Base-by-base conservation (phyloP, 2,797 vertebrate genomes). In the Ataeniobius toweri region DNA sequence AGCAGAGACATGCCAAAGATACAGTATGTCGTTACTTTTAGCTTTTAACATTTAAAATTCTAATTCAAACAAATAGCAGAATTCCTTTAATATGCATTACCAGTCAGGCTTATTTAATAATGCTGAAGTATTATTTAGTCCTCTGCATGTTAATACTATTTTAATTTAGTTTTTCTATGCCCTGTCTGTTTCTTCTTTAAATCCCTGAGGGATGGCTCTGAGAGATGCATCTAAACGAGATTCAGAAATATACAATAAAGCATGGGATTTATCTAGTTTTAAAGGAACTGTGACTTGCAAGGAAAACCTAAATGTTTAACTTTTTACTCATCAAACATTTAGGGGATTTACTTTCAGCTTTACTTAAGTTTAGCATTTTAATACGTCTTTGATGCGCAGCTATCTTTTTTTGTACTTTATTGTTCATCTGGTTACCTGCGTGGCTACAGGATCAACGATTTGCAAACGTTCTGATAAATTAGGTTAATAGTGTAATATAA, bases 1-100 rank as follows among this genome's bases (percentile, higher is more conserved):
- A 68, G 28, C 3, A 46, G 14, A 74, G 20, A 80, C 77, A 78
- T 74, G 58, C 75, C 82, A 89, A 82, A 82, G 68, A 78, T 44
- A 1, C 70, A 44, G 73, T 2, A 26, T 77, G 61, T 12, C 44
- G 3, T 71, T 10, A 10, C 12, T 6, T 18, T 28, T 56, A 46
- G 26, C 56, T 50, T 26, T 36, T 36, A 36, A 36, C 36, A 51
- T 51, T 51, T 13, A 3, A 13, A 51, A 51, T 51, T 13, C 50
- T 18, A 13, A 51, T 51, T 51, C 50, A 16, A 48, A 48, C 13
- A 14, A 51, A 51, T 51, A 51, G 50, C 50, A 51, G 5, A 28
- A 36, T 8, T n/a, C 8, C 41, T 78, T 5, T 67, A 53, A 73
- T 79, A 61, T 22, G 18, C 50, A 59, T 20, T 36, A 63, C 46